Evolutionary conservation across 2,113 vertebrate genomes (phyloP).

Genomic region (Azemiops feae): DNA sequence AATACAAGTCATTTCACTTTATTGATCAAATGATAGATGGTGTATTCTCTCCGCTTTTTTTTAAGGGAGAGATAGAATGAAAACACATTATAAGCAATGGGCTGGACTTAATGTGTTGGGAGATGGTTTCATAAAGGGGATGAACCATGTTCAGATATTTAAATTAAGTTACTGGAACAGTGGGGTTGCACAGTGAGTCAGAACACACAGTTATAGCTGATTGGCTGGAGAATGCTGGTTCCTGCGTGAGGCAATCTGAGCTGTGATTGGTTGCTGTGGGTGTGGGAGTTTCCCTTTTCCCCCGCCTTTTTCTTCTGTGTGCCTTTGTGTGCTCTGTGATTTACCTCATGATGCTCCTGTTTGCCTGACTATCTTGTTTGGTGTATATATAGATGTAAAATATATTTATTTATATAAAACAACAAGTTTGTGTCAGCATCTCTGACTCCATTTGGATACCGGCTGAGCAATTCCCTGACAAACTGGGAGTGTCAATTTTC

Average conservation of each 20-base stretch:
- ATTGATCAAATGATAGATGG: slow-evolving; percentile 53
- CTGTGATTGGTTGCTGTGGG: not conserved
- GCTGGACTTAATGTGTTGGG: slow-evolving; percentile 47
- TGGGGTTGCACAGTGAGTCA: not conserved
- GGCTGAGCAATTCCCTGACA: not conserved
- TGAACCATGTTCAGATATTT: slow-evolving; percentile 12
- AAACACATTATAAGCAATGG: slow-evolving; percentile 57
- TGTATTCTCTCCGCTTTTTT: slow-evolving; percentile 52
- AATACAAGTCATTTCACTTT: slow-evolving; percentile 55
- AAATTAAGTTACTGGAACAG: not conserved
- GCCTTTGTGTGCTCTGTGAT: not conserved
- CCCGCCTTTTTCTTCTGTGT: not conserved
- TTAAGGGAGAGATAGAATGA: slow-evolving; percentile 57
- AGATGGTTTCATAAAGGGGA: slow-evolving; percentile 39
- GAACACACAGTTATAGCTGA: not conserved
- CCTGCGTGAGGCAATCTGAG: not conserved
- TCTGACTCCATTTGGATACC: not conserved
- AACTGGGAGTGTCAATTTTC: slow-evolving; percentile 39
- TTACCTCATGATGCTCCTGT: not conserved
- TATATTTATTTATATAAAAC: not conserved
- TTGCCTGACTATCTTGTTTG: not conserved
- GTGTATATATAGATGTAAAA: not conserved
- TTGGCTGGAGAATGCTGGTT: not conserved
- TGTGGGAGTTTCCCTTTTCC: not conserved
- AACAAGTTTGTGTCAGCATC: not conserved